Conservation (phyloP, 2,113 vertebrate genomes). For the Lynx canadensis region DNA sequence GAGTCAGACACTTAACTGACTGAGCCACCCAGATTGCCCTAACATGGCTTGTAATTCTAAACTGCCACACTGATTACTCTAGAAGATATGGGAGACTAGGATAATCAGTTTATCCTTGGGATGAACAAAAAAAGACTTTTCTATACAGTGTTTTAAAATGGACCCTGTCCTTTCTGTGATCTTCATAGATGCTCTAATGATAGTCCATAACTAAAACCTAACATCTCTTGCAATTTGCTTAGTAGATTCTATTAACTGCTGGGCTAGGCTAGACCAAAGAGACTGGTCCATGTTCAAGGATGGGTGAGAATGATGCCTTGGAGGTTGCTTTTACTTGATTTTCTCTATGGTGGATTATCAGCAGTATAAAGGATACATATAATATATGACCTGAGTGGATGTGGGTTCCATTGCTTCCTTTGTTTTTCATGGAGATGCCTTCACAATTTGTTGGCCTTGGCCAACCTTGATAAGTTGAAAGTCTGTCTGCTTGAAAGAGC, state of each 20-base stretch:
- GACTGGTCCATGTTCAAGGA: background rate
- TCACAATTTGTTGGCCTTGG: background rate
- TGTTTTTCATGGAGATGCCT: background rate
- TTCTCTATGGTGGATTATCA: background rate
- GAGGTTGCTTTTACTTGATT: background rate
- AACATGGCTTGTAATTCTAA: background rate
- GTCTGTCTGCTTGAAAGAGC: background rate
- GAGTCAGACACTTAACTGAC: too few species aligned
- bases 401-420: background rate
- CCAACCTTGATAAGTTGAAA: background rate
- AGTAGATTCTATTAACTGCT: background rate
- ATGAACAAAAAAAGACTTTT: background rate
- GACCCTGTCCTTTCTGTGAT: background rate
- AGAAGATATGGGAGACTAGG: background rate
- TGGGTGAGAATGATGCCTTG: background rate
- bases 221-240: background rate
- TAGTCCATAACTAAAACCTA: background rate
- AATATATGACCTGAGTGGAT: background rate
- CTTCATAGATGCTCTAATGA: background rate
- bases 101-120: background rate
- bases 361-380: background rate
- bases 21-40: background rate
- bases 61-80: background rate
- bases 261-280: background rate
- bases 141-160: background rate